Conservation (phyloP, 2,113 vertebrate genomes). For the Thunnus thynnus region DNA sequence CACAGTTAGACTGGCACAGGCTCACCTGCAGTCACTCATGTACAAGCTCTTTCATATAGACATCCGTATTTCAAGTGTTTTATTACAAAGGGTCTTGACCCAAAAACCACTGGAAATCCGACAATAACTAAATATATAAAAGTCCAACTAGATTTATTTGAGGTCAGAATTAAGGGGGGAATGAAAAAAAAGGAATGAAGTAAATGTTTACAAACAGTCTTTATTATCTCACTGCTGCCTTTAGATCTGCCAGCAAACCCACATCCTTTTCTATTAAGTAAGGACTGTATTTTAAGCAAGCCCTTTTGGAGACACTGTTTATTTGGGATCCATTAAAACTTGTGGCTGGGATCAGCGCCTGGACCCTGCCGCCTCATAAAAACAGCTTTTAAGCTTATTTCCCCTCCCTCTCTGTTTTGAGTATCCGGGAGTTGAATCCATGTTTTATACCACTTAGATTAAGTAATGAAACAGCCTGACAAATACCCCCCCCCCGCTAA, state of each 20-base stretch:
- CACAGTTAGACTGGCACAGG: constrained; percentile 28
- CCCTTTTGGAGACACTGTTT: constrained; percentile 9
- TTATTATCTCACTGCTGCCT: constrained; percentile 5
- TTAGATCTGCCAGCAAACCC: constrained; percentile 14
- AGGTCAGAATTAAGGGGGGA: constrained; percentile 29
- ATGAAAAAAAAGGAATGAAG: not conserved
- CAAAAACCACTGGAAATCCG: not conserved
- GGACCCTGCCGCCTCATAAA: constrained; percentile 6
- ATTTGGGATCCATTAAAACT: constrained; percentile 35
- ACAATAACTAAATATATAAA: not conserved
- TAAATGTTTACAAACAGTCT: constrained; percentile 17
- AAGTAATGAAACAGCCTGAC: constrained; percentile 14
- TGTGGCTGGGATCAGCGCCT: constrained; percentile 16
- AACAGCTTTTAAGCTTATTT: constrained; percentile 18
- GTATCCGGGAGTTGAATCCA: not conserved
- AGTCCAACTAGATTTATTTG: constrained; percentile 13
- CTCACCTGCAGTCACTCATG: constrained; percentile 47
- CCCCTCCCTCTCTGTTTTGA: not conserved
- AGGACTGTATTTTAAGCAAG: constrained; percentile 20
- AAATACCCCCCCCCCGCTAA: not conserved
- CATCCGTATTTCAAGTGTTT: constrained; percentile 18
- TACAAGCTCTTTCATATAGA: constrained; percentile 18
- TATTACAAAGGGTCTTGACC: not conserved
- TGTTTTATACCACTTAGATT: constrained; percentile 24
- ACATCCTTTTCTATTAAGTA: constrained; percentile 18